Conservation (phyloP, 2,888 invertebrate species). For the Conomelus anceps region DNA sequence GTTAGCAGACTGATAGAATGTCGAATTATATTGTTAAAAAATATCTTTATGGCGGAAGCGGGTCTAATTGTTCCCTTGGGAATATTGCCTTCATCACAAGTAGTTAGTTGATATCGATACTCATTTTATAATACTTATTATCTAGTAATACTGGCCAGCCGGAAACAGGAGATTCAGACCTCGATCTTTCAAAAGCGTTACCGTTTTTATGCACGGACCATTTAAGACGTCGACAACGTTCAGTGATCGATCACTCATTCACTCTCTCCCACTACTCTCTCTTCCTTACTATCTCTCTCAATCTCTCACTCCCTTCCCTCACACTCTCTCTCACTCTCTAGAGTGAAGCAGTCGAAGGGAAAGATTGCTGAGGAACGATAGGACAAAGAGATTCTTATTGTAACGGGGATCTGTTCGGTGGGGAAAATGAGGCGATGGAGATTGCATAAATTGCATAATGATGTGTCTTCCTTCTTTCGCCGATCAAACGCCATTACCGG, state of each 20-base stretch:
- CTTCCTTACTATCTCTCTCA: too few relatives aligned
- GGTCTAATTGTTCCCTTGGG: background rate
- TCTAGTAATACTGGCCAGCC: background rate
- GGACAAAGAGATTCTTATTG: background rate
- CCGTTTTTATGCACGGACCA: background rate
- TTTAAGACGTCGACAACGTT: background rate
- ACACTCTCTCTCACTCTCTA: too few relatives aligned
- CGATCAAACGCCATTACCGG: background rate
- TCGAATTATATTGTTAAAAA: background rate
- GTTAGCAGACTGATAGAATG: background rate
- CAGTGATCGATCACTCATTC: background rate
- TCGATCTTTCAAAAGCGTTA: background rate
- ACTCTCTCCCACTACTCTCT: too few relatives aligned
- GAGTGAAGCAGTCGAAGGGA: too few relatives aligned
- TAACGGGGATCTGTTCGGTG: too few relatives aligned
- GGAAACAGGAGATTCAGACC: background rate
- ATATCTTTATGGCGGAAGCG: background rate
- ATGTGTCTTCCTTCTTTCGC: background rate
- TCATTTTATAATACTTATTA: background rate
- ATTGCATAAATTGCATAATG: background rate
- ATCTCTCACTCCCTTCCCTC: too few relatives aligned
- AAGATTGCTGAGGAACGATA: background rate
- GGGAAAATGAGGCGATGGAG: background rate
- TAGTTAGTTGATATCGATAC: background rate
- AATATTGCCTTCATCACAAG: background rate